These are phyloP conservation scores for Vulpes vulpes DNA, from an alignment of 2,113 vertebrate genomes.

Conservation along the genomic window DNA sequence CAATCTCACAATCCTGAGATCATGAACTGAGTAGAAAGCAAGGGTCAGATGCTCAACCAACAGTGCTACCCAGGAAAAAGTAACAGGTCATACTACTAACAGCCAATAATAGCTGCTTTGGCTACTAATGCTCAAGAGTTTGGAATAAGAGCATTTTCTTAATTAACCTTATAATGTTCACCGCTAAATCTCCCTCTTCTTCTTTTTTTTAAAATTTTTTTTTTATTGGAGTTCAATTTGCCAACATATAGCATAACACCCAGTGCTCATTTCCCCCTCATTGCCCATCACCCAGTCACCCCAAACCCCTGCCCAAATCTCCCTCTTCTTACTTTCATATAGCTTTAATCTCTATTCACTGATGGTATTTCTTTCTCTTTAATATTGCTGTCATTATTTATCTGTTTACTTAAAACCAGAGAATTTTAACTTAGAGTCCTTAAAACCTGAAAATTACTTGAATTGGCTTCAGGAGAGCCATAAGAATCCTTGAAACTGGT, in stretches of 20 bases:
- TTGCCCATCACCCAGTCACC: too few species aligned
- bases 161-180: not conserved
- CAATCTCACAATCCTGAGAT: not conserved
- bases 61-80: not conserved
- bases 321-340: not conserved
- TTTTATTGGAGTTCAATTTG: too few species aligned
- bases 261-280: too few species aligned
- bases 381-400: not conserved
- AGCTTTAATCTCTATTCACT: not conserved
- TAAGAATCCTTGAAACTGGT: not conserved
- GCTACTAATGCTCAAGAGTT: not conserved
- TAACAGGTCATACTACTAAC: not conserved
- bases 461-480: not conserved
- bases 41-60: not conserved
- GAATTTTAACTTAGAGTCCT: not conserved
- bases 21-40: not conserved
- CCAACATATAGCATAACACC: too few species aligned
- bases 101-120: not conserved
- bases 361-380: not conserved
- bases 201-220: not conserved
- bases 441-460: not conserved
- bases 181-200: not conserved
- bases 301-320: not conserved
- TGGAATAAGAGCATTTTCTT: not conserved
- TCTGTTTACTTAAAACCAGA: not conserved